Percentiles rank a stretch among this genome's conserved stretches.
phyloP scores from a whole-genome alignment of 2,113 vertebrate species.

The Cinclus mexicanus region DNA sequence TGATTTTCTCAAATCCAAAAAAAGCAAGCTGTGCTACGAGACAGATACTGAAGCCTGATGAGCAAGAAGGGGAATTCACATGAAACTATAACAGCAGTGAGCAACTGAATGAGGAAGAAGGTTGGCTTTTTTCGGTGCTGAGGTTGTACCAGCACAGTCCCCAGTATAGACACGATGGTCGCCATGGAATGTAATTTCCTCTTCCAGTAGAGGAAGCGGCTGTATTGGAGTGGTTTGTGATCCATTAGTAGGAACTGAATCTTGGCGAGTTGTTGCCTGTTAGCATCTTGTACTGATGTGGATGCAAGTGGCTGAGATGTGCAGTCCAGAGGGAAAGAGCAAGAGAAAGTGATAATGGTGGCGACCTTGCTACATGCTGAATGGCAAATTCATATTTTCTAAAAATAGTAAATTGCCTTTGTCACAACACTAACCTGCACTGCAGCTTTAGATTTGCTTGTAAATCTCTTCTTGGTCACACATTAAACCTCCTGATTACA shows the following conservation, averaged over 20 bases:
- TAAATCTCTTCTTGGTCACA: not conserved
- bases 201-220: not conserved
- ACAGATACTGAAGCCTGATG: not conserved
- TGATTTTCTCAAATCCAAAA: not conserved
- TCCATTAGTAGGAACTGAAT: not conserved
- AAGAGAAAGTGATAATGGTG: not conserved
- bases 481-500: not conserved
- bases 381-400: not conserved
- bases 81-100: not conserved
- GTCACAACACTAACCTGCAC: not conserved
- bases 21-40: not conserved
- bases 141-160: not conserved
- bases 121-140: not conserved
- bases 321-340: not conserved
- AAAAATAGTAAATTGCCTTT: not conserved
- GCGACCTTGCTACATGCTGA: not conserved
- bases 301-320: not conserved
- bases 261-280: not conserved
- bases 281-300: not conserved
- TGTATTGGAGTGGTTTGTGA: not conserved
- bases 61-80: not conserved
- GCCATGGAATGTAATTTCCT: not conserved
- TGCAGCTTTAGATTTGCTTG: not conserved
- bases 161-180: fast-evolving
- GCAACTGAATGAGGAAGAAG: not conserved